Conservation (phyloP, 2,113 vertebrate genomes). For the Pelmatolapia mariae region DNA sequence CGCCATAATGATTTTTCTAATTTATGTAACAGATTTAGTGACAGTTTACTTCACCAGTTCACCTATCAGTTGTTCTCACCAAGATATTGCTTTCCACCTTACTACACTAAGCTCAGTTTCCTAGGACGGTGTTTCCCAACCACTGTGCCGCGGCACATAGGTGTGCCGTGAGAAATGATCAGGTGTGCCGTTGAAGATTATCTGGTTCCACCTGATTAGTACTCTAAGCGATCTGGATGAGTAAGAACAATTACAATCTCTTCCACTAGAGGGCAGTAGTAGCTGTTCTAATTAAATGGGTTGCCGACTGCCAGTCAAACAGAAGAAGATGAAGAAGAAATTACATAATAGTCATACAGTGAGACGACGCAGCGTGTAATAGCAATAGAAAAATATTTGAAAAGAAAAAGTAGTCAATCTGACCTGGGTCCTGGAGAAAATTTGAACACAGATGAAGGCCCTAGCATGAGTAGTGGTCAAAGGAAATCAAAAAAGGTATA, state of each 20-base stretch:
- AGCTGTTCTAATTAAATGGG: neutral
- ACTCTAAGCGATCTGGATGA: neutral
- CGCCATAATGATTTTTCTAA: neutral
- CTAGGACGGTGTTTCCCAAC: neutral
- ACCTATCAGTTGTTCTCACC: neutral
- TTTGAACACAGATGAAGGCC: neutral
- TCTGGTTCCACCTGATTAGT: neutral
- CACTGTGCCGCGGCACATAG: neutral
- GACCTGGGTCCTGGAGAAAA: neutral
- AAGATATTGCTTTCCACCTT: neutral
- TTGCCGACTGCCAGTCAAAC: neutral
- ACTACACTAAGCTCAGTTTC: neutral
- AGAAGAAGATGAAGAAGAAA: neutral
- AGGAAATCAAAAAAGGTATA: neutral
- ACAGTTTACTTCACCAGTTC: neutral
- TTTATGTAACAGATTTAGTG: neutral
- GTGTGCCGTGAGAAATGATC: neutral
- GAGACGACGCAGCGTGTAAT: neutral
- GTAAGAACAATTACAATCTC: neutral
- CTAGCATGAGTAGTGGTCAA: neutral
- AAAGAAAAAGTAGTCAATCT: neutral
- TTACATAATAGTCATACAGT: neutral
- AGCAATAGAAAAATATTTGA: neutral
- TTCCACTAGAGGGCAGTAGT: neutral
- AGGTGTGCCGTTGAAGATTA: neutral